Percentiles rank a stretch among this genome's conserved stretches.
These are phyloP conservation scores for Bostrychus sinensis DNA, from an alignment of 2,113 vertebrate species.

Conservation along the genomic window DNA sequence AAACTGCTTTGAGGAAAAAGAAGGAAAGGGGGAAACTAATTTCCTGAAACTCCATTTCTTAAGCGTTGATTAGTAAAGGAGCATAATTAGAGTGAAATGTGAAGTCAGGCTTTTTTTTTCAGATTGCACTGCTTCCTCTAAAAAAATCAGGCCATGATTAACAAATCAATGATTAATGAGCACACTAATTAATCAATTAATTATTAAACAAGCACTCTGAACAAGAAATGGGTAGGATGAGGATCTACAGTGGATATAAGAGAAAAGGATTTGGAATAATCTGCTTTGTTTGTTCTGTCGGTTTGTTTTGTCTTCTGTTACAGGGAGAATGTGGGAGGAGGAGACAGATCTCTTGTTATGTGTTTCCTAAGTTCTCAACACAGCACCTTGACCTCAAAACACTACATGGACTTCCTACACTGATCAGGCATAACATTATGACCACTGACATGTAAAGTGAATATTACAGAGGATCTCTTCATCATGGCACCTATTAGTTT, in stretches of 20 bases:
- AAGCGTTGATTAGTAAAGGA: slow-evolving; percentile 81
- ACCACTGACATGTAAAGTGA: not conserved
- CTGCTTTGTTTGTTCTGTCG: slow-evolving; percentile 62
- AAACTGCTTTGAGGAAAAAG: slow-evolving; percentile 72
- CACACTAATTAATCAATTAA: slow-evolving; percentile 84
- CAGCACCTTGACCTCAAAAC: slow-evolving; percentile 31
- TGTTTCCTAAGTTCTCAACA: slow-evolving; percentile 41
- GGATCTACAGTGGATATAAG: slow-evolving; percentile 62
- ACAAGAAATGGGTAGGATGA: slow-evolving; percentile 68
- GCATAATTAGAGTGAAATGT: slow-evolving; percentile 83
- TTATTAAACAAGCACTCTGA: slow-evolving; percentile 82
- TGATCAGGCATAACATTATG: slow-evolving; percentile 17
- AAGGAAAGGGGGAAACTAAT: slow-evolving; percentile 71
- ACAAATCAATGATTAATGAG: slow-evolving; percentile 85
- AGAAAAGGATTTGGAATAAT: slow-evolving; percentile 59
- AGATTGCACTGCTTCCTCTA: slow-evolving; percentile 78
- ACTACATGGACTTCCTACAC: slow-evolving; percentile 24
- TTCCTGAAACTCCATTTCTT: slow-evolving; percentile 81
- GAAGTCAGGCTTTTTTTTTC: slow-evolving; percentile 78
- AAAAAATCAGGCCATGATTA: slow-evolving; percentile 83
- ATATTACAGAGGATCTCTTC: not conserved
- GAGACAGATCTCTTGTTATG: slow-evolving; percentile 31
- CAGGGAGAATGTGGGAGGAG: slow-evolving; percentile 32
- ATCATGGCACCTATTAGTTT: not conserved
- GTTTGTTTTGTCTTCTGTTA: slow-evolving; percentile 61